These are phyloP conservation scores for Stigmatopora argus DNA, from an alignment of 2,113 vertebrate genomes.

Conservation along the genomic window DNA sequence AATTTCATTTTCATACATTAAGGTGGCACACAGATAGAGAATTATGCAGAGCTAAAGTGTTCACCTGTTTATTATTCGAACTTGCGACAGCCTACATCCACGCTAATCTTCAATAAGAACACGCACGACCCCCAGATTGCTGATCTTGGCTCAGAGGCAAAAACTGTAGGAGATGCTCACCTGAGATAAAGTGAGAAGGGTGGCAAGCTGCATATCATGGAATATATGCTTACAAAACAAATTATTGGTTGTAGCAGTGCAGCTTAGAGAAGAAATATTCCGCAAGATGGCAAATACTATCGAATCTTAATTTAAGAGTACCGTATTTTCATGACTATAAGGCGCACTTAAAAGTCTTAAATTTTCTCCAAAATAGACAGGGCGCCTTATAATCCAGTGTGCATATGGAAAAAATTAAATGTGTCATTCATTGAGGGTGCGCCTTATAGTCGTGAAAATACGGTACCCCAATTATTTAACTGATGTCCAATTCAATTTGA, in stretches of 20 bases:
- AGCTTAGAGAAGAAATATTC: slow-evolving; percentile 18
- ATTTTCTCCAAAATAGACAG: no score
- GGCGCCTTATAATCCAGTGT: no score
- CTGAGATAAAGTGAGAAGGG: slow-evolving; percentile 61
- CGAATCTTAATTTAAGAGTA: background rate
- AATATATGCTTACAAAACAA: slow-evolving; percentile 35
- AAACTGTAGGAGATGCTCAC: slow-evolving; percentile 63
- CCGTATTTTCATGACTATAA: no score
- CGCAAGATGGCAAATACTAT: background rate
- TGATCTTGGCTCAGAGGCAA: slow-evolving; percentile 61
- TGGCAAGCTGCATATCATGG: slow-evolving; percentile 35
- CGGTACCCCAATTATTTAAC: no score
- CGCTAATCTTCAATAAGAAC: slow-evolving; percentile 69
- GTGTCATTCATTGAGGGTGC: no score
- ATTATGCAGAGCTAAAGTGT: slow-evolving; percentile 69
- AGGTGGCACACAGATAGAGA: slow-evolving; percentile 57
- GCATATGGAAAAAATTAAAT: no score
- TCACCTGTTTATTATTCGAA: slow-evolving; percentile 72
- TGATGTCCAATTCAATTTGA: no score
- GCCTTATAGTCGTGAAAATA: no score
- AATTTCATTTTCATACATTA: slow-evolving; percentile 72
- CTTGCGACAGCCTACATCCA: slow-evolving; percentile 62
- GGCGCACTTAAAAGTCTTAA: no score
- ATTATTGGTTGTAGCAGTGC: slow-evolving; percentile 20
- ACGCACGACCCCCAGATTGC: slow-evolving; percentile 67